Percentiles rank a stretch among this genome's conserved stretches.
Evolutionary conservation across 2,797 vertebrate species (phyloP).

Genomic region (Pangasius sanitwongsei): DNA sequence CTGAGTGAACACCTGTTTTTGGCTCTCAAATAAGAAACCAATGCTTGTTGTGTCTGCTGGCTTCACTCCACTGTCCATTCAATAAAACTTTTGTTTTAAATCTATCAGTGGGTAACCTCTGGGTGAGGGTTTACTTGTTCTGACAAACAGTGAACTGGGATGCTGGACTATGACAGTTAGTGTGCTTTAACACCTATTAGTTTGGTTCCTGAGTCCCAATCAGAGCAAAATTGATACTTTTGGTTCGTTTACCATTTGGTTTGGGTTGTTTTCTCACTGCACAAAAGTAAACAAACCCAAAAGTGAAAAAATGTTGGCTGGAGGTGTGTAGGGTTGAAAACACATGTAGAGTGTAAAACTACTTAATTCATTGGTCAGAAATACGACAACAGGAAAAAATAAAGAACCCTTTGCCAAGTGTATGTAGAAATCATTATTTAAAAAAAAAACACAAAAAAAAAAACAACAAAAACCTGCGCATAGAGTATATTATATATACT

Average conservation of each 20-base stretch:
- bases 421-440: no score
- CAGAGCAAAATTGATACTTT: neutral
- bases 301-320: neutral
- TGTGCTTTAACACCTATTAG: neutral
- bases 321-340: neutral
- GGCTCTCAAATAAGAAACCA: no score
- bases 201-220: no score
- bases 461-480: neutral
- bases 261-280: no score
- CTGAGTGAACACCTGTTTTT: neutral
- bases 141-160: neutral
- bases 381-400: no score
- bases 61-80: neutral
- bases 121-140: neutral
- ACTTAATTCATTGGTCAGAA: neutral
- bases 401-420: no score
- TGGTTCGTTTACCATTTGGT: neutral
- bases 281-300: no score
- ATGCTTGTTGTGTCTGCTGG: neutral
- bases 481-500: no score
- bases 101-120: neutral
- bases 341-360: neutral
- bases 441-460: no score
- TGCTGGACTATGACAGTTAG: neutral
- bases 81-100: neutral